Conservation (phyloP, 2,113 vertebrate species). For the Orcinus orca region DNA sequence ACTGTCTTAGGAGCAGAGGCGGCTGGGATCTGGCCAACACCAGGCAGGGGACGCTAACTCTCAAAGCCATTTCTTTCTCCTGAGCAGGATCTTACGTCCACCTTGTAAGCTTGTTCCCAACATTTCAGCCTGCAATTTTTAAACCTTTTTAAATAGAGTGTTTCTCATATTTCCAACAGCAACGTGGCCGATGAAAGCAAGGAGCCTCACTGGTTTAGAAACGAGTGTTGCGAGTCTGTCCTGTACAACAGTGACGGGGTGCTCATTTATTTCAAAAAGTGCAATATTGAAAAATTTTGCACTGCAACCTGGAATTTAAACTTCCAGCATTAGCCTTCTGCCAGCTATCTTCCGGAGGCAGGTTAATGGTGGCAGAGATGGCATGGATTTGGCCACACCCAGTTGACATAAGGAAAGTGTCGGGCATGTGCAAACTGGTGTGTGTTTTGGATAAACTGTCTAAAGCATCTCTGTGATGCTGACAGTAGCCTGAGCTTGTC, state of each 20-base stretch:
- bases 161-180: neutral
- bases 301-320: neutral
- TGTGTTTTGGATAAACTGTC: neutral
- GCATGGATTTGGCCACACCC: neutral
- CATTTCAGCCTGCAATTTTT: neutral
- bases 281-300: neutral
- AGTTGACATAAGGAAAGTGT: accelerated
- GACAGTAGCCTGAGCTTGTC: accelerated
- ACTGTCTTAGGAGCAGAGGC: neutral
- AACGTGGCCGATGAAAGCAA: accelerated
- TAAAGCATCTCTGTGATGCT: accelerated
- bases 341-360: neutral
- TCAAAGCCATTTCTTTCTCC: neutral
- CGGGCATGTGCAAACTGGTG: accelerated
- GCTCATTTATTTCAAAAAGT: neutral
- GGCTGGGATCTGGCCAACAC: no score
- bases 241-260: neutral
- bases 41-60: accelerated
- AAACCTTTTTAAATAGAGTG: neutral
- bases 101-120: neutral
- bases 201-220: neutral
- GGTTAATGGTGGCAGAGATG: neutral
- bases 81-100: neutral
- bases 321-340: accelerated
- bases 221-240: neutral